Evolutionary conservation across 2,113 vertebrate genomes (phyloP), one percentile per base, ranked within the genome.

Genomic region (Siniperca knerii): DNA sequence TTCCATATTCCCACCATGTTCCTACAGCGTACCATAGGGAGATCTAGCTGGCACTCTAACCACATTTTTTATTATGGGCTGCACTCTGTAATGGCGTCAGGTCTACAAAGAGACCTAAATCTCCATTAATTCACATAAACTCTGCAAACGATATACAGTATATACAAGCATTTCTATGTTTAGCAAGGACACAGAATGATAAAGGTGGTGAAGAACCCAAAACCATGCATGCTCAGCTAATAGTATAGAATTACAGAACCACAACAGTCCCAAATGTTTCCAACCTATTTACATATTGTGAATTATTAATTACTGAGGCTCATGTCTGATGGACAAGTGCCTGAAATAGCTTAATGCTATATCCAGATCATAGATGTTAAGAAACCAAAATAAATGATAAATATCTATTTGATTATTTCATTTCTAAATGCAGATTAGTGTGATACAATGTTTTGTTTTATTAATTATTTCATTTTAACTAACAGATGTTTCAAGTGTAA

Each of bases 61-160:
- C 91, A 88, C 75, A 13, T 89, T 75, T 82, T 86, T 81, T 86
- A 82, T 87, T 84, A 79, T 42, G 48, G 69, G 73, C 80, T 83
- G 81, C 65, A 70, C 79, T 89, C 81, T 74, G 65, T 87, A 85
- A 89, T 87, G 62, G 89, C 90, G 88, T 87, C 73, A 13, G 87
- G 89, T 89, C 89, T 87, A 84, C 79, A 79, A 72, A 82, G 77
- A 90, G 82, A 81, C 73, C 70, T 68, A 82, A 69, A 84, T 81
- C 75, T 77, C 74, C 88, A 86, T 91, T 90, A 88, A 93, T 90
- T 86, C 89, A 82, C 66, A 87, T 90, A 82, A 90, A 87, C 75
- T 78, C 46, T 82, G 74, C 72, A 81, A 87, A 83, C 0, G 13
- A 77, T 65, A 48, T 60, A 79, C 46, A 75, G 61, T 83, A 55